Base-by-base conservation (phyloP, 2,888 invertebrate species). In the Brenthis ino region DNA sequence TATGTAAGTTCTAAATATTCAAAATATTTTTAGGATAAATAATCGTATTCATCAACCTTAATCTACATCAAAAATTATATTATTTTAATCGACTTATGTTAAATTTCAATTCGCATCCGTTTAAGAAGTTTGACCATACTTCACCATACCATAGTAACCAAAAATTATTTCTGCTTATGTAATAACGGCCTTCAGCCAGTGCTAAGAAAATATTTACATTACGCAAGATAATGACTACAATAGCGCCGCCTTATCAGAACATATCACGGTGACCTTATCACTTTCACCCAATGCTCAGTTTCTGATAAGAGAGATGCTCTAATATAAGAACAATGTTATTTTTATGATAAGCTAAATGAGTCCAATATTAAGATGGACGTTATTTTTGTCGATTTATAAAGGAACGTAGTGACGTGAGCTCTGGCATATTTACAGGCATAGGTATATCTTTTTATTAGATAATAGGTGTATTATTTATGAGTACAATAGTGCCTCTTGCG, bases 211-310 rank as follows among this genome's bases (percentile, higher is more conserved):
- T 76, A 77, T 79, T 77, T 75, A 71, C 76, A 74, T 69, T 58
- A 70, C 71, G 73, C 71, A 73, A 64, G 73, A 76, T 73, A 74
- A 61, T 24, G 57, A 74, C 67, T 68, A 75, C 73, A 77, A 77
- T 74, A 67, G 74, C 66, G 73, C 77, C 78, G 78, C 63, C 67
- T 71, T 72, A 68, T 53, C 72, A 66, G 72, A 63, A 43, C 64
- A 64, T 54, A 51, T 56, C 63, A 61, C 54, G 50, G 63, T 54
- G 43, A 75, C 64, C 72, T 79, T 79, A 81, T 82, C 79, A 80
- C 84, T 83, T 83, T 83, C 84, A 77, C 81, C 72, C 58, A 58
- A 64, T 50, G 43, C 37, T 16, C 61, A 57, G 67, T 57, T 71
- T 72, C 73, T 71, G 73, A 65, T 74, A 74, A 72, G 74, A 70